Conservation (phyloP, 2,888 invertebrate genomes). For the Trileptium ribeirensis region DNA sequence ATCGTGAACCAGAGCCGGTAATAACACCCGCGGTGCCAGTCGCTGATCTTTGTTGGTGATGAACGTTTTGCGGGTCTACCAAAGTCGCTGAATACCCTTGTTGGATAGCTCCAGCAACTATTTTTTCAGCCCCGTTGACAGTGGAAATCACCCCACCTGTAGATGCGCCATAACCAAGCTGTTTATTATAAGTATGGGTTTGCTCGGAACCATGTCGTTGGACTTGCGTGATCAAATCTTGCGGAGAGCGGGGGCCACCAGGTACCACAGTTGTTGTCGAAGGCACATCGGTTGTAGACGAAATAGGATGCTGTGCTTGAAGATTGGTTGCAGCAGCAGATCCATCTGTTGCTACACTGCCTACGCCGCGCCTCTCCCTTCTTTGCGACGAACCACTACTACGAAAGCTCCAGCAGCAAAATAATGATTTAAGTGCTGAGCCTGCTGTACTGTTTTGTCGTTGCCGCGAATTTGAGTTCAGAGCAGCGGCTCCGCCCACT, state of each 20-base stretch:
- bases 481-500: no score
- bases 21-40: not conserved
- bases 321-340: not conserved
- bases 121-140: not conserved
- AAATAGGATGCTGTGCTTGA: no score
- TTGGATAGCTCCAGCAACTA: not conserved
- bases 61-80: not conserved
- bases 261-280: not conserved
- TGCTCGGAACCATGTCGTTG: no score
- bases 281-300: not conserved
- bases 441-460: not conserved
- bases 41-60: not conserved
- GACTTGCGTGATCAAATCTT: not conserved
- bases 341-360: not conserved
- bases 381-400: not conserved
- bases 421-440: not conserved
- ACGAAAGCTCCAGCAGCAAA: not conserved
- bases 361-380: not conserved
- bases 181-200: no score
- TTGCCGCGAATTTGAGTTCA: no score
- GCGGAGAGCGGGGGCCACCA: not conserved
- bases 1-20: not conserved
- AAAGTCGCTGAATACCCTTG: not conserved
- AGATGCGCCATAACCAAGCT: not conserved
- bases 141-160: not conserved